Conservation (phyloP, 1,140 invertebrate species). For the Sweltsa coloradensis region DNA sequence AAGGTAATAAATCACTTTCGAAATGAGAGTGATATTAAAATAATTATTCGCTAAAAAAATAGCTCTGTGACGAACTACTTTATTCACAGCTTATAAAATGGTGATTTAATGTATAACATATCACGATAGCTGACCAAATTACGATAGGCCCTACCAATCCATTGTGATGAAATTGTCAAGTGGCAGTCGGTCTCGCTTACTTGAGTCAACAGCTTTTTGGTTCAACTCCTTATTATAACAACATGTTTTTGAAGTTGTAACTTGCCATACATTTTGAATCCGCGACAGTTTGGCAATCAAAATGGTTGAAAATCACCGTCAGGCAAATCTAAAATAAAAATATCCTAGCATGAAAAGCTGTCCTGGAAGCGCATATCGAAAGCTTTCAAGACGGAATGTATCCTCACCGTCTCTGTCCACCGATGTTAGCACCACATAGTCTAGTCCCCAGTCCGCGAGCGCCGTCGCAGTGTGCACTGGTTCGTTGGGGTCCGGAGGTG, state of each 20-base stretch:
- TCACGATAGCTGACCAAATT: no score
- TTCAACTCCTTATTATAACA: neutral
- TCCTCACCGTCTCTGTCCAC: slow-evolving; percentile 86
- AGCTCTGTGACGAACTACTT: no score
- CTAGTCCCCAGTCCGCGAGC: slow-evolving; percentile 86
- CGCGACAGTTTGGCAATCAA: neutral
- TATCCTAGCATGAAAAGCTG: neutral
- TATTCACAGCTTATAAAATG: no score
- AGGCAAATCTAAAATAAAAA: neutral
- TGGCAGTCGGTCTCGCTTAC: no score
- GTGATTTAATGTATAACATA: no score
- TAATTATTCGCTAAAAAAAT: no score
- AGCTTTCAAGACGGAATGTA: slow-evolving; percentile 19
- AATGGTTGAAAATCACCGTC: neutral
- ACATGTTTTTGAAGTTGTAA: neutral
- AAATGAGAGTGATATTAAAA: no score
- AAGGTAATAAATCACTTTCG: no score
- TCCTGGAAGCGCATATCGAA: neutral
- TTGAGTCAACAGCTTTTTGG: no score
- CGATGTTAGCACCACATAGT: slow-evolving; percentile 96
- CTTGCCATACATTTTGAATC: neutral
- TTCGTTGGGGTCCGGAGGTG: slow-evolving; percentile 81
- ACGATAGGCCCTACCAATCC: no score
- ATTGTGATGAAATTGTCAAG: no score
- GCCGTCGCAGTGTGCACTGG: slow-evolving; percentile 88